Base-by-base conservation (phyloP, 2,113 vertebrate species). In the Sciurus niger region DNA sequence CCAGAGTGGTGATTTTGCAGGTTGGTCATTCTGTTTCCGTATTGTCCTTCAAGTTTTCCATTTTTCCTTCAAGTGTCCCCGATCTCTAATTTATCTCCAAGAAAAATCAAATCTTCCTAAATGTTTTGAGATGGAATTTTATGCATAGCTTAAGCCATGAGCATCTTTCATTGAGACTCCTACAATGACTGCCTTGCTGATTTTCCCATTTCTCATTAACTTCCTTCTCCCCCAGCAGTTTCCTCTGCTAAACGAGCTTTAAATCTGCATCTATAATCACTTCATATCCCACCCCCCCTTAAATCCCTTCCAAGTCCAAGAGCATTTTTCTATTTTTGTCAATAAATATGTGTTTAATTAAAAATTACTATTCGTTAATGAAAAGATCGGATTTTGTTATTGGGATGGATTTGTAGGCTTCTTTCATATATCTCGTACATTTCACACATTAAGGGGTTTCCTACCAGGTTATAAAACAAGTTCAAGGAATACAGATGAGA, bases 361-460 rank as follows among this genome's bases (percentile, higher is more conserved):
- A 80, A 53, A 73, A 43, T 34, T 67, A n/a, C 25, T 84, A 34
- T 58, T 93, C 73, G 73, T 72, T 58, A 67, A 74, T 28, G 16
- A 74, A 93, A 93, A 60, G 18, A 79, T 46, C 73, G 34, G 7
- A 65, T 86, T 94, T 87, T 79, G 25, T 16, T 79, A 95, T 93
- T 18, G 40, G 55, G 46, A 83, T 86, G 43, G 2, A 1, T 53
- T 76, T 89, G 34, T 74, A 67, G 28, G 6, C 24, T 78, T 92
- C 53, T n/a, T 94, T 63, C 25, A 28, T 7, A 3, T 32, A 40
- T 28, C 34, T 20, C 94, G 14, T 78, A 40, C 4, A 46, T 63
- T 93, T 82, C 82, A 93, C 34, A 60, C 22, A 40, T 55, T 34
- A 90, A 37, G 86, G 68, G 7, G 20, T 58, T 43, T 85, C 25